A percentile compares a stretch with the other conserved stretches of the same genome.
phyloP scores from a whole-genome alignment of 92 coral and sea anemone genomes.

The Epizoanthus stellaris region DNA sequence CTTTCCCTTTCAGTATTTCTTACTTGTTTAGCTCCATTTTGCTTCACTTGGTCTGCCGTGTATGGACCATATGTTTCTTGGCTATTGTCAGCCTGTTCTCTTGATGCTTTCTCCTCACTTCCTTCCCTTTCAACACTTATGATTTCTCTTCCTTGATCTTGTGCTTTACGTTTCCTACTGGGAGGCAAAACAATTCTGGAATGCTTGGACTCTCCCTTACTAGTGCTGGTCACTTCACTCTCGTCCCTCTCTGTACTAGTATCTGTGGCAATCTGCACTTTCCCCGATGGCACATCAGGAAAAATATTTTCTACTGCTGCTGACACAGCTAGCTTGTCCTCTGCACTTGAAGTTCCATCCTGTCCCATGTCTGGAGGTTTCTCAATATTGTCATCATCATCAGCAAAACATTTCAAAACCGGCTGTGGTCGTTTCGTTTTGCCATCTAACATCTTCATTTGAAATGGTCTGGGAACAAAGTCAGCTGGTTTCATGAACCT shows the following conservation, averaged over 20 bases:
- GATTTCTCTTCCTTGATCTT: neutral
- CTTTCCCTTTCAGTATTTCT: neutral
- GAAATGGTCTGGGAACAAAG: slow-evolving; percentile 42
- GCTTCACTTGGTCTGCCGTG: slow-evolving; percentile 8
- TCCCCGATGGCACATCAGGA: neutral
- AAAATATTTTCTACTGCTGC: slow-evolving; percentile 22
- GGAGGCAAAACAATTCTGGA: slow-evolving; percentile 46
- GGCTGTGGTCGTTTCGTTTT: slow-evolving; percentile 22
- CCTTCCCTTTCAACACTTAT: neutral
- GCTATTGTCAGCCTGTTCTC: neutral
- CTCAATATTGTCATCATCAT: slow-evolving; percentile 24
- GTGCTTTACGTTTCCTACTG: slow-evolving; percentile 37
- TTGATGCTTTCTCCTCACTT: neutral
- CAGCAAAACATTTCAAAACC: slow-evolving; percentile 28
- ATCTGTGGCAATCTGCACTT: neutral
- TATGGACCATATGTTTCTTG: slow-evolving; percentile 11
- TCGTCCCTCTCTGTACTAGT: neutral
- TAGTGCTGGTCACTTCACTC: neutral
- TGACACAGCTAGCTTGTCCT: neutral
- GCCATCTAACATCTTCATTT: slow-evolving; percentile 38
- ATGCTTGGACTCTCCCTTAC: neutral
- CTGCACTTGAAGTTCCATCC: neutral
- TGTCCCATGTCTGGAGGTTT: neutral
- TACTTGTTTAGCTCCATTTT: slow-evolving; percentile 3
- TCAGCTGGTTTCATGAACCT: slow-evolving; percentile 36